Conservation (phyloP, 2,888 invertebrate species). For the Aricia artaxerxes region DNA sequence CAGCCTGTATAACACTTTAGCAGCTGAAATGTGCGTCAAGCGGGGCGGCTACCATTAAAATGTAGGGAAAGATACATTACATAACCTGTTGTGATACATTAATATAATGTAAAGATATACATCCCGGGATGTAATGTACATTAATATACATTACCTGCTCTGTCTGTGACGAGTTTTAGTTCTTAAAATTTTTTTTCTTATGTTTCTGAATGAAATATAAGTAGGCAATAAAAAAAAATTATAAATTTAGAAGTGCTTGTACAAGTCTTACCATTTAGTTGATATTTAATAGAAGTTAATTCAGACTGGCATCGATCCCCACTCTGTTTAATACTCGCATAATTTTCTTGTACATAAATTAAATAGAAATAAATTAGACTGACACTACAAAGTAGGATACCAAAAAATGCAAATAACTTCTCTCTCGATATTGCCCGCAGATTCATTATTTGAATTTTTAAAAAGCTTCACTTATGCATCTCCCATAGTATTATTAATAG, state of each 20-base stretch:
- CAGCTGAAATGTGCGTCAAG: too few species aligned
- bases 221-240: not conserved
- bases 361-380: slow-evolving; percentile 56
- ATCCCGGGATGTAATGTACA: too few species aligned
- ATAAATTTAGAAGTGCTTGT: not conserved
- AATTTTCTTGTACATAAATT: slow-evolving; percentile 55
- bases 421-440: slow-evolving; percentile 42
- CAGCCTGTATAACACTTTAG: too few species aligned
- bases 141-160: too few species aligned
- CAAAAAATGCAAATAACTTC: slow-evolving; percentile 48
- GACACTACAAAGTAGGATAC: slow-evolving; percentile 47
- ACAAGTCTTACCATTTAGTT: slow-evolving; percentile 55
- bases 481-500: too few species aligned
- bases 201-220: not conserved
- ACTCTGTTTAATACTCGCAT: slow-evolving; percentile 51
- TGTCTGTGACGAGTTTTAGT: too few species aligned
- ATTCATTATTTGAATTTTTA: slow-evolving; percentile 33
- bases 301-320: slow-evolving; percentile 63
- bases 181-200: not conserved
- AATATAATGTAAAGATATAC: too few species aligned
- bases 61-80: too few species aligned
- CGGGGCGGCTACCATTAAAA: too few species aligned
- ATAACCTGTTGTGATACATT: too few species aligned
- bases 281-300: slow-evolving; percentile 63
- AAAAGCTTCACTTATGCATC: not conserved